Base-by-base conservation (phyloP, 1,140 invertebrate species). In the Calliopsis andreniformis region DNA sequence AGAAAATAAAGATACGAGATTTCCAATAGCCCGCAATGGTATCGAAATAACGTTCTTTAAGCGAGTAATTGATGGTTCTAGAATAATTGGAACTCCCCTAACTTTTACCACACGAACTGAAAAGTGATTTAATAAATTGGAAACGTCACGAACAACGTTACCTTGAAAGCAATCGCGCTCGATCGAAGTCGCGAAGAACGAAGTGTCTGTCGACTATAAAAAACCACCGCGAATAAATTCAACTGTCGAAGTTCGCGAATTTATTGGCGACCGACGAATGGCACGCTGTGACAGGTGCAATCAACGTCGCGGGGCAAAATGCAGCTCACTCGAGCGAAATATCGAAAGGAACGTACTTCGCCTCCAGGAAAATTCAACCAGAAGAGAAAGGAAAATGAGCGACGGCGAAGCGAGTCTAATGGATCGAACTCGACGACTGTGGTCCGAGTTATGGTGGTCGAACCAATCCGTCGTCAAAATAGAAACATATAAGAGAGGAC, bases 241-340 rank as follows among this genome's bases (percentile, higher is more conserved):
- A n/a, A 51, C 30, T 66, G 63, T 66, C 28, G 6, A 23, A 32
- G 5, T 49, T 20, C 18, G 43, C n/a, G 20, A 64, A 49, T 64
- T 64, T 64, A 64, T 49, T 18, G 62, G 43, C 61, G 28, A 47
- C 32, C 43, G n/a, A 18, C n/a, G 43, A 47, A 32, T 18, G 43
- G 6, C 62, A 20, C 43, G 14, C 45, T 25, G 20, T 66, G 63
- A 51, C 63, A 51, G 63, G 32, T 35, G 47, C 45, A 35, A 66
- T 66, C 63, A 45, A 7, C 63, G 45, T 35, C 18, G 18, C 20
- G 2, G 8, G n/a, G 18, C n/a, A 16, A 1, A 35, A 3, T 1
- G 51, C 35, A 25, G n/a, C 28, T 32, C 43, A 25, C 1, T 28
- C 10, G 39, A 28, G 14, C 16, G 59, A 43, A 14, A 62, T 20